Percentiles rank a stretch among this genome's conserved stretches.
Evolutionary conservation across 2,113 vertebrate species (phyloP).

Genomic region (Leuciscus idus): DNA sequence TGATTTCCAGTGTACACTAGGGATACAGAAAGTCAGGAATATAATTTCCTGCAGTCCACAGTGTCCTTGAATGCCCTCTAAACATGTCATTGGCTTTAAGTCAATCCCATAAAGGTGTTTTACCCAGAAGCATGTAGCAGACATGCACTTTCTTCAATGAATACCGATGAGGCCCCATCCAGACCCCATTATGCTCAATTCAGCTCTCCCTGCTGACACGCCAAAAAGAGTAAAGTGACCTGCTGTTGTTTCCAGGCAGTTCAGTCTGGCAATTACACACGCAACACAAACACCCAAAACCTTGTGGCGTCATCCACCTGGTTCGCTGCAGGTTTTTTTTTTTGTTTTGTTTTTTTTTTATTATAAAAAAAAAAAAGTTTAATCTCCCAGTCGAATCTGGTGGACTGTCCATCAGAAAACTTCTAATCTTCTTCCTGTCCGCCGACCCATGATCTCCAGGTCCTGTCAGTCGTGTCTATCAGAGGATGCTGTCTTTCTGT

Average conservation of each 20-base stretch:
- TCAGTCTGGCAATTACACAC: constrained; percentile 34
- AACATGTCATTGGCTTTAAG: not conserved
- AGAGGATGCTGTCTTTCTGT: constrained; percentile 1
- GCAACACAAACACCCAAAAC: constrained; percentile 14
- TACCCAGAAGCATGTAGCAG: constrained; percentile 12
- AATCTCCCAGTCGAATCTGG: not conserved
- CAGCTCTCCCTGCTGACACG: not conserved
- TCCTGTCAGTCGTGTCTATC: not conserved
- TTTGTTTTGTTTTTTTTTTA: too few species aligned
- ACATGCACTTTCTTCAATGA: constrained; percentile 18
- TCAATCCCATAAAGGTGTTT: constrained; percentile 4
- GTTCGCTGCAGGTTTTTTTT: not conserved
- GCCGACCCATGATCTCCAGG: not conserved
- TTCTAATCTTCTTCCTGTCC: not conserved
- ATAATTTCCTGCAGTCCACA: not conserved
- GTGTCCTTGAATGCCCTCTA: constrained; percentile 13
- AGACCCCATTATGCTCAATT: constrained; percentile 30
- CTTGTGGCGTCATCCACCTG: not conserved
- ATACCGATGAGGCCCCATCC: constrained; percentile 40
- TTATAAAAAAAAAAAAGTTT: not conserved
- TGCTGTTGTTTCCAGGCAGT: not conserved
- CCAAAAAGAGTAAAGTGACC: constrained; percentile 41
- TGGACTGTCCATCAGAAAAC: not conserved
- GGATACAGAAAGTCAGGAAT: not conserved
- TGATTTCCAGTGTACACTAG: not conserved